Evolutionary conservation across 1,140 invertebrate species (phyloP).

Genomic region (Polypedilum pembai): DNA sequence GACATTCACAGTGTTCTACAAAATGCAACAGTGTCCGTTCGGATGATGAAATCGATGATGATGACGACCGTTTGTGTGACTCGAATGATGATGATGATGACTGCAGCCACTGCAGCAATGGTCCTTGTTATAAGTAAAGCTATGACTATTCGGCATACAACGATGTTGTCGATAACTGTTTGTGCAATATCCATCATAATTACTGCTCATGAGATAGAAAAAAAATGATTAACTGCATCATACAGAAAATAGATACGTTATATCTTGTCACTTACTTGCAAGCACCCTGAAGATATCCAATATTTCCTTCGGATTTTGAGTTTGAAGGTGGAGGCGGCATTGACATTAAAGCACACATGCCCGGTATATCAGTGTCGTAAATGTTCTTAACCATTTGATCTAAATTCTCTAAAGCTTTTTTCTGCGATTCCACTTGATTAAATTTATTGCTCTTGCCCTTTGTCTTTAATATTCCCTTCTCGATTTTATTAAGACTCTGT

Average conservation of each 20-base stretch:
- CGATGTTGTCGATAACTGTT: constrained; percentile 7
- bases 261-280: not conserved
- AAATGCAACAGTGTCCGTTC: not conserved
- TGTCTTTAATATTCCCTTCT: constrained; percentile 32
- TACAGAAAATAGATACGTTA: not conserved
- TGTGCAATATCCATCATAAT: constrained; percentile 21
- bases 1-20: not conserved
- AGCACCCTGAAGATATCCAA: constrained; percentile 38
- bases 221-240: not conserved
- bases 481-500: constrained; percentile 29
- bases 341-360: constrained; percentile 21
- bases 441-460: constrained; percentile 42
- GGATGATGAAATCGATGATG: constrained; percentile 12
- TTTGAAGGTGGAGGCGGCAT: constrained; percentile 36
- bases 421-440: constrained; percentile 41
- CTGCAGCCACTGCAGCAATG: constrained; percentile 42
- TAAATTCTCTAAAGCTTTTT: constrained; percentile 42
- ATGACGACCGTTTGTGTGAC: constrained; percentile 36
- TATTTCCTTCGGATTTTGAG: constrained; percentile 40
- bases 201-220: not conserved
- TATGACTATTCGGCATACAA: constrained; percentile 38
- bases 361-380: constrained; percentile 38
- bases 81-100: constrained; percentile 38
- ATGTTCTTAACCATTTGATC: constrained; percentile 44
- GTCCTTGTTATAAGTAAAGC: constrained; percentile 38